Conservation (phyloP, 2,888 invertebrate species). For the Erebia ligea region DNA sequence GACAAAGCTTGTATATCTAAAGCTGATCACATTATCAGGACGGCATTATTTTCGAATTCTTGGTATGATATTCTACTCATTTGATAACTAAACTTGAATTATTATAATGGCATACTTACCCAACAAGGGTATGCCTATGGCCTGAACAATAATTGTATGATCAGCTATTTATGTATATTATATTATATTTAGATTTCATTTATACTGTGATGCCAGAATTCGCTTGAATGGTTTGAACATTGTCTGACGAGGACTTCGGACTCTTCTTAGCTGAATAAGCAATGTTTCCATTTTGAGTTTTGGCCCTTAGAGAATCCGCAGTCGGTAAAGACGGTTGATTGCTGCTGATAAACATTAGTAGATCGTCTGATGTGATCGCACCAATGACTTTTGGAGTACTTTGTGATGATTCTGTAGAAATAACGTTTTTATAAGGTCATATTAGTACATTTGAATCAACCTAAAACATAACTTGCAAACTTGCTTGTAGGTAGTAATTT, state of each 20-base stretch:
- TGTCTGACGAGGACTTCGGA: neutral
- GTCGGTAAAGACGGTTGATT: conserved; percentile 48
- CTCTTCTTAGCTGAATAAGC: neutral
- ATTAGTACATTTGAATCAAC: neutral
- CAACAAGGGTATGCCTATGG: no score
- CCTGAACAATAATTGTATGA: no score
- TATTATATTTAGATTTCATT: neutral
- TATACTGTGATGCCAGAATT: conserved; percentile 18
- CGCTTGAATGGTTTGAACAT: neutral
- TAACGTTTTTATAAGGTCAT: neutral
- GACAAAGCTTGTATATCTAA: no score
- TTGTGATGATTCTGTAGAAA: conserved; percentile 53
- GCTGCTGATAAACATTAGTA: conserved; percentile 84
- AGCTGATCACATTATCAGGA: no score
- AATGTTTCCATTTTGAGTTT: conserved; percentile 20
- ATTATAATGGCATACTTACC: no score
- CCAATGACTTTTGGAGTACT: conserved; percentile 85
- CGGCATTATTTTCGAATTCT: no score
- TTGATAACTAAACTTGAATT: no score
- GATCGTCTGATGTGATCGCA: conserved; percentile 87
- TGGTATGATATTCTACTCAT: no score
- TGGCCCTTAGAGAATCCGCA: neutral
- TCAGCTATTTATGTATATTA: no score
- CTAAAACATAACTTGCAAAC: neutral
- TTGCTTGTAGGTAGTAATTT: neutral